phyloP scores from a whole-genome alignment of 2,797 vertebrate species.

The Fistularia tabacaria region DNA sequence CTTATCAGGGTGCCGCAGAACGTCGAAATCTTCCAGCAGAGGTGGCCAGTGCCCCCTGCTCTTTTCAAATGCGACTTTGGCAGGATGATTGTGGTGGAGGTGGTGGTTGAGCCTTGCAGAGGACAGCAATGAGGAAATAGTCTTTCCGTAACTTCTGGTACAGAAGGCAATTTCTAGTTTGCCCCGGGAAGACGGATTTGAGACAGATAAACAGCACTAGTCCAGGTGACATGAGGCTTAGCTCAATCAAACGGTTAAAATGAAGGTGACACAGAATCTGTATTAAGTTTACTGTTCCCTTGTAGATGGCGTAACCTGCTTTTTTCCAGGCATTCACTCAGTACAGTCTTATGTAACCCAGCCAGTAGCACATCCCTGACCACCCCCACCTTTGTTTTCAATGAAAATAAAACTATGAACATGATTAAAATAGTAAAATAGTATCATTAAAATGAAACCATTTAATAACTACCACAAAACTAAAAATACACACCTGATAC shows the following conservation, averaged over 20 bases:
- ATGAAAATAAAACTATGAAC: no score
- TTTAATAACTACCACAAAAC: no score
- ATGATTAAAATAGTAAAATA: no score
- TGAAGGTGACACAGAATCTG: no score
- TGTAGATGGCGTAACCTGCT: no score
- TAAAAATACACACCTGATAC: no score
- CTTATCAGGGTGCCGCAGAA: conserved; percentile 68
- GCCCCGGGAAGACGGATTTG: conserved; percentile 18
- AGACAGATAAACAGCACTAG: conserved; percentile 23
- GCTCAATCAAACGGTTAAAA: neutral
- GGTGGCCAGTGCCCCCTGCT: conserved; percentile 49
- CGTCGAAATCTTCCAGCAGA: conserved; percentile 48
- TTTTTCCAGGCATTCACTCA: no score
- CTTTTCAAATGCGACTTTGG: conserved; percentile 52
- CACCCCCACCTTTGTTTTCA: no score
- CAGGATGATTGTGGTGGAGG: conserved; percentile 39
- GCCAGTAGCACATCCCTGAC: no score
- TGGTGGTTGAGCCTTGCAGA: conserved; percentile 15
- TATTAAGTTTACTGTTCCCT: no score
- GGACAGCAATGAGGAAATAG: conserved; percentile 40
- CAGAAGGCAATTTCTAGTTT: conserved; percentile 26
- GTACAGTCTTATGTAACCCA: no score
- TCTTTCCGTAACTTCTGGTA: conserved; percentile 18
- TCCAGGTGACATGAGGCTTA: conserved; percentile 13
- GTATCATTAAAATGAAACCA: no score